Conservation (phyloP, 2,888 invertebrate genomes). For the Graphium colonna region DNA sequence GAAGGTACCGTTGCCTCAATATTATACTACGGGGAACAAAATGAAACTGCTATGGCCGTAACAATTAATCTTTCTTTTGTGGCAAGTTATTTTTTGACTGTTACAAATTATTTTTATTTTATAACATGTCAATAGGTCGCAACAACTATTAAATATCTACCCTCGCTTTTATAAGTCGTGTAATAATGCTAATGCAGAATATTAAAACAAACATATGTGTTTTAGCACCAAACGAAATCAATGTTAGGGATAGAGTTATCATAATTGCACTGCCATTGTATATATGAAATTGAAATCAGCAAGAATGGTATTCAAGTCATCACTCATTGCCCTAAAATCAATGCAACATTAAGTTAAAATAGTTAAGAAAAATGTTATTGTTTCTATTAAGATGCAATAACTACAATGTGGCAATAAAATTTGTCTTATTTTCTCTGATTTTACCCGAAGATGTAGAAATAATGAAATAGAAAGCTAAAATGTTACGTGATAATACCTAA, state of each 20-base stretch:
- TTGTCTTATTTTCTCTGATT: conserved; percentile 1
- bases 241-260: conserved; percentile 29
- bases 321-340: neutral
- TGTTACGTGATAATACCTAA: neutral
- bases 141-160: no score
- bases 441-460: conserved; percentile 6
- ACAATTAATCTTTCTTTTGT: neutral
- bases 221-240: conserved; percentile 4
- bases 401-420: neutral
- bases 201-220: neutral
- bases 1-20: neutral
- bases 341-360: conserved; percentile 12
- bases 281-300: conserved; percentile 31
- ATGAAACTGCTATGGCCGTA: neutral
- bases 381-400: conserved; percentile 19
- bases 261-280: conserved; percentile 52
- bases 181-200: neutral
- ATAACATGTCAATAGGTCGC: neutral
- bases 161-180: no score
- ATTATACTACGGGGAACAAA: neutral
- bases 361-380: conserved; percentile 33
- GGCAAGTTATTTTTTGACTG: neutral
- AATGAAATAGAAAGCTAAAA: neutral
- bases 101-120: neutral
- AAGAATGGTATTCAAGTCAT: conserved; percentile 5